Percentiles rank a stretch among this genome's conserved stretches.
These are phyloP conservation scores for Eupelmus urozonus DNA, from an alignment of 2,888 invertebrate genomes.

Conservation along the genomic window DNA sequence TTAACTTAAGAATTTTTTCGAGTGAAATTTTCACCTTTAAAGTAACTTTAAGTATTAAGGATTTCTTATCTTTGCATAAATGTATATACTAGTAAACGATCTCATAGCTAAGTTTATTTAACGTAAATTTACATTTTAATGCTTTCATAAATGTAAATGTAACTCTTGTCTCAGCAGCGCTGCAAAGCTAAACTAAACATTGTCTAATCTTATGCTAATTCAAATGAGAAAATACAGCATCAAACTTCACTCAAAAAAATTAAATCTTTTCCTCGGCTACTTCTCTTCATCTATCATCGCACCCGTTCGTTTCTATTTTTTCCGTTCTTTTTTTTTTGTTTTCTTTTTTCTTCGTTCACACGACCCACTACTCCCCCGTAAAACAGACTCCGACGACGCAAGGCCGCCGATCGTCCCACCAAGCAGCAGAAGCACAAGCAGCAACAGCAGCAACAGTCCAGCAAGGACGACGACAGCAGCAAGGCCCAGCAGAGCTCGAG, in stretches of 20 bases:
- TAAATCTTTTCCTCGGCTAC: constrained; percentile 10
- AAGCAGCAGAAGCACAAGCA: constrained; percentile 70
- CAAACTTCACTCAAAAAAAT: constrained; percentile 55
- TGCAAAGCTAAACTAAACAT: no score
- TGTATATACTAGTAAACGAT: background rate
- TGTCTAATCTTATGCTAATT: background rate
- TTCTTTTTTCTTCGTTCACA: constrained; percentile 71
- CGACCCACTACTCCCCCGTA: constrained; percentile 67
- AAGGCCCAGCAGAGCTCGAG: constrained; percentile 46
- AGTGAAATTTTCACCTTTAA: constrained; percentile 42
- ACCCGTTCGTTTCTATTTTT: constrained; percentile 55
- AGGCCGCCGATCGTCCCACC: constrained; percentile 67
- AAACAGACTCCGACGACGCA: constrained; percentile 75
- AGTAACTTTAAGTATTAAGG: background rate
- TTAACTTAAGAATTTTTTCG: constrained; percentile 49
- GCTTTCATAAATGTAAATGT: background rate
- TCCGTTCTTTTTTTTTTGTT: constrained; percentile 62
- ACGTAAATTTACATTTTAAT: background rate
- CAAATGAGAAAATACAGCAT: background rate
- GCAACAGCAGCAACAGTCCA: constrained; percentile 71
- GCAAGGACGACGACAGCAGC: constrained; percentile 38
- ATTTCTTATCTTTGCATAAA: background rate
- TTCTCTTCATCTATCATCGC: constrained; percentile 36
- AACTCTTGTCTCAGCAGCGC: no score
- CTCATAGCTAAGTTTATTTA: background rate